phyloP scores from a whole-genome alignment of 37 sponge, comb jelly and placozoan species.

The Tethya wilhelma region DNA sequence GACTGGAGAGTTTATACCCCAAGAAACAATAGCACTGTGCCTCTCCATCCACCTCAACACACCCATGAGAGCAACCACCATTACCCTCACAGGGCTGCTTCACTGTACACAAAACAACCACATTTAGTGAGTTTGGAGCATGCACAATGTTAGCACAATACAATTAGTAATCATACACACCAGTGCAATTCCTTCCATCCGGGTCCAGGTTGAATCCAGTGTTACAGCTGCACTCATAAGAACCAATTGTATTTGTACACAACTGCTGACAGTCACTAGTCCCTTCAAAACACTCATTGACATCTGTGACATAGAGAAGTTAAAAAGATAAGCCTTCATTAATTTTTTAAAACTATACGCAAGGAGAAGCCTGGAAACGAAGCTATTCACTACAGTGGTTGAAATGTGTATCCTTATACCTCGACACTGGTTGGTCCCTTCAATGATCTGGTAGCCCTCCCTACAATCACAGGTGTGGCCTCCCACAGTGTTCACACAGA shows the following conservation, averaged over 20 bases:
- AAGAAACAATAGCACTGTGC: constrained; percentile 5
- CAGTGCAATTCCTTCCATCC: constrained; percentile 51
- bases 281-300: constrained; percentile 51
- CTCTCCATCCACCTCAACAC: not conserved
- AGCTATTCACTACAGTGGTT: not conserved
- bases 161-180: constrained; percentile 9
- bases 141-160: not conserved
- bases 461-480: constrained; percentile 19
- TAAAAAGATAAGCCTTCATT: not conserved
- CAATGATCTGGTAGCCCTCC: constrained; percentile 5
- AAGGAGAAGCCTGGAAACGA: not conserved
- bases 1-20: not conserved
- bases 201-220: constrained; percentile 27
- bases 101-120: not conserved
- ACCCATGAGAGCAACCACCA: not conserved
- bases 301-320: constrained; percentile 16
- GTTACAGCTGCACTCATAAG: constrained; percentile 45
- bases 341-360: not conserved
- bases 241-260: constrained; percentile 51
- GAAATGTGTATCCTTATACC: not conserved
- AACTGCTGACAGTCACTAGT: constrained; percentile 47
- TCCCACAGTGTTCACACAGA: constrained; percentile 24
- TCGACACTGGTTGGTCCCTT: constrained; percentile 6
- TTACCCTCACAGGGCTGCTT: not conserved
- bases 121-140: too few species aligned